phyloP scores from a whole-genome alignment of 2,113 vertebrate species.

The Calidris pugnax region DNA sequence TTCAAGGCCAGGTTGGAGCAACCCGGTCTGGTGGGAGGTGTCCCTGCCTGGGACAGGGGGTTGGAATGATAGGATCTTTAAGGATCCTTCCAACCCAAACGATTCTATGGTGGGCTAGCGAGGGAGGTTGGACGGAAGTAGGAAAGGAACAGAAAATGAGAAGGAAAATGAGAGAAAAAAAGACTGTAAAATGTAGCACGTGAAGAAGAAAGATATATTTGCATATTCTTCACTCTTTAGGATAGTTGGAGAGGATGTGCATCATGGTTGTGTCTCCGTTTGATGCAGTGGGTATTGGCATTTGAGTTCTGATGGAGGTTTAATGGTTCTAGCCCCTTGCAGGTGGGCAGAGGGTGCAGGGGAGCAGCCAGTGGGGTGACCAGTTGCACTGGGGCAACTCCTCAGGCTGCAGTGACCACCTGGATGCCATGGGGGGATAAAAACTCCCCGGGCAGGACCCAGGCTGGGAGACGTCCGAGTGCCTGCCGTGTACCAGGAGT shows the following conservation, averaged over 20 bases:
- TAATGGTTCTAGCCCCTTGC: background rate
- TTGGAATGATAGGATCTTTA: background rate
- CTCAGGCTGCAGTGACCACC: background rate
- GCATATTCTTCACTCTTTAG: background rate
- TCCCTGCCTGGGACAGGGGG: no score
- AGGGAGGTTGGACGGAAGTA: background rate
- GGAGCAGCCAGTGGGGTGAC: fast-evolving
- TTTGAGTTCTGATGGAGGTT: background rate
- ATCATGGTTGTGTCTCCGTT: background rate
- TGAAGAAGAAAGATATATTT: background rate
- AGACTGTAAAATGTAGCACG: background rate
- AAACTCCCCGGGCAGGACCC: background rate
- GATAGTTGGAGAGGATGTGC: background rate
- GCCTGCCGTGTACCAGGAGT: background rate
- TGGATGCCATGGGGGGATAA: background rate
- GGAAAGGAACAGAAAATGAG: background rate
- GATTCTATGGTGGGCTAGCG: background rate
- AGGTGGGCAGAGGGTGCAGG: background rate
- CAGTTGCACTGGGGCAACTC: fast-evolving
- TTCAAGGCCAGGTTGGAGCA: background rate
- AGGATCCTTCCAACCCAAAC: background rate
- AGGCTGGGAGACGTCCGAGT: background rate
- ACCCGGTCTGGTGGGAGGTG: no score
- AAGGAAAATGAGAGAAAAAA: background rate
- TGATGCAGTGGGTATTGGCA: fast-evolving